phyloP scores from a whole-genome alignment of 1,140 invertebrate genomes.

The Cyclargus thomasi region DNA sequence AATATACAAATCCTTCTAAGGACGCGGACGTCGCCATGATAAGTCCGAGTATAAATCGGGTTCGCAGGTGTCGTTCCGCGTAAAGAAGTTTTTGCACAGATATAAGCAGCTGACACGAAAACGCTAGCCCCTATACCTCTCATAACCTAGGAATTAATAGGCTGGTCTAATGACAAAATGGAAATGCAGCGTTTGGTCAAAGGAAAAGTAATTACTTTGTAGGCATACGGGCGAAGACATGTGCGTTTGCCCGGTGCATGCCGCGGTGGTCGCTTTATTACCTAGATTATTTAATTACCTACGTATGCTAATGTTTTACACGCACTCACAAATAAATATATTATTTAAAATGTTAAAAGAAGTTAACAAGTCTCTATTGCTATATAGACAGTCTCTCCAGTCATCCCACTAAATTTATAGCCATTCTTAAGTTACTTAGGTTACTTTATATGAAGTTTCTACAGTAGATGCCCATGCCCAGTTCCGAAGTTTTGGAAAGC shows the following conservation, averaged over 20 bases:
- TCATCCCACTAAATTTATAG: too few species aligned
- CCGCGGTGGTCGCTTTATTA: constrained; percentile 12
- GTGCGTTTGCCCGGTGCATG: constrained; percentile 28
- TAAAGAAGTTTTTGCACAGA: constrained; percentile 68
- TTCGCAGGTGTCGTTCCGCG: constrained; percentile 60
- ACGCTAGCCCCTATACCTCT: constrained; percentile 66
- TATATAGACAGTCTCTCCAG: too few species aligned
- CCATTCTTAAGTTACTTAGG: too few species aligned
- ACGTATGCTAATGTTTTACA: constrained; percentile 2
- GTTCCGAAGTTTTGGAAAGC: too few species aligned
- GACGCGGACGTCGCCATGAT: constrained; percentile 26
- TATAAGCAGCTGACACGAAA: constrained; percentile 56
- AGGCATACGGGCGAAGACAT: constrained; percentile 60
- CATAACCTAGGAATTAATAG: constrained; percentile 72
- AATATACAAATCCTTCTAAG: constrained; percentile 18
- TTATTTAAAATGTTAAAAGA: neutral
- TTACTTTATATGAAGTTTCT: too few species aligned
- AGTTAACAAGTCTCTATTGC: neutral
- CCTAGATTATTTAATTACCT: neutral
- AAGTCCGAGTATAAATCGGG: constrained; percentile 42
- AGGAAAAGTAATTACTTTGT: constrained; percentile 49
- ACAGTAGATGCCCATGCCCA: too few species aligned
- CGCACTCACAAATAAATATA: neutral
- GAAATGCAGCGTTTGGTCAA: constrained; percentile 66
- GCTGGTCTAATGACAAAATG: constrained; percentile 68